These are phyloP conservation scores for Tinamus major DNA, from an alignment of 2,797 vertebrate genomes.

Conservation along the genomic window DNA sequence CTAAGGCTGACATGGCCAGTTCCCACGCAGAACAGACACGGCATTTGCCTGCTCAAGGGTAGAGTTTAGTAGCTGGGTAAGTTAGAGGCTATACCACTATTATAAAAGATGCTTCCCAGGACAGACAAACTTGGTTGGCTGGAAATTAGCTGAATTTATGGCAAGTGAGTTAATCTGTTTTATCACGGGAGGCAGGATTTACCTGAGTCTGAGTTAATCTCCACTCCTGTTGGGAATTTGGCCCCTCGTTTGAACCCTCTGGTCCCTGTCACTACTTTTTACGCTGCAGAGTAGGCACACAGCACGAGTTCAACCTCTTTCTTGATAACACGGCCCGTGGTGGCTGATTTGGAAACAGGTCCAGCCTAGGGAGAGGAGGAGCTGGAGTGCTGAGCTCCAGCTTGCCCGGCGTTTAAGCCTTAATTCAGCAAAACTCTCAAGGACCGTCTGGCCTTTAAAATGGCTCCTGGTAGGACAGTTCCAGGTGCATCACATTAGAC, in stretches of 20 bases:
- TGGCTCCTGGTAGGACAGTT: neutral
- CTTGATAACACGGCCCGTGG: neutral
- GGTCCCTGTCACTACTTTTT: neutral
- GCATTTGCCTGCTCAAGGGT: neutral
- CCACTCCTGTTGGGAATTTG: neutral
- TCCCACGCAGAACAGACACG: neutral
- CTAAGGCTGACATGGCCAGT: neutral
- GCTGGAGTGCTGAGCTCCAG: neutral
- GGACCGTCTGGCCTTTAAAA: neutral
- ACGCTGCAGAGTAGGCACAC: rapidly evolving
- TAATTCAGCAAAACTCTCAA: neutral
- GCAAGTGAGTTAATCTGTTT: neutral
- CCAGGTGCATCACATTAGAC: neutral
- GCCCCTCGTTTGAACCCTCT: neutral
- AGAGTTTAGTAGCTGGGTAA: neutral
- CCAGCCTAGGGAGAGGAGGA: neutral
- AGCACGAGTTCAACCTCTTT: neutral
- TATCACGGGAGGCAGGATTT: neutral
- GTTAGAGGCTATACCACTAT: neutral
- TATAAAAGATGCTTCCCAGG: neutral
- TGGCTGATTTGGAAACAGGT: neutral
- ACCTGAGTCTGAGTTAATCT: neutral
- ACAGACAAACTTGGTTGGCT: rapidly evolving
- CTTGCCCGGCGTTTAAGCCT: rapidly evolving
- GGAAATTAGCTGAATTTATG: neutral